Conservation (phyloP, 2,113 vertebrate genomes). For the Nibea albiflora region DNA sequence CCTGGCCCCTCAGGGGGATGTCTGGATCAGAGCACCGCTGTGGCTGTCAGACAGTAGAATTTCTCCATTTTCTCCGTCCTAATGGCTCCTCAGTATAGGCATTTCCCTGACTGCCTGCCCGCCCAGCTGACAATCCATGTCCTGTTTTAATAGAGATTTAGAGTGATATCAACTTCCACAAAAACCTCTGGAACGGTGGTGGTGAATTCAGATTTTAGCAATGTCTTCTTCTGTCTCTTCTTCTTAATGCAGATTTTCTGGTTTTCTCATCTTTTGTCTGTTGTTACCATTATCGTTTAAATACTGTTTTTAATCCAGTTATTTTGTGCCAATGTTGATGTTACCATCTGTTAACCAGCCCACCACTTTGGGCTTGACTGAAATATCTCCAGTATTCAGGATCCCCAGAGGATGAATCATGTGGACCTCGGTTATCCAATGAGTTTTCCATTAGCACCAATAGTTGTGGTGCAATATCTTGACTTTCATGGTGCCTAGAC, state of each 20-base stretch:
- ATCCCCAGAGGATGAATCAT: neutral
- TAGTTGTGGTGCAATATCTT: neutral
- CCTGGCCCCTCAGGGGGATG: slow-evolving; percentile 67
- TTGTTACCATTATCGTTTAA: slow-evolving; percentile 16
- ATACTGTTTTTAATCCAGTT: slow-evolving; percentile 45
- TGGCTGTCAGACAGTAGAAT: slow-evolving; percentile 77
- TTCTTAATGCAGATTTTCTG: neutral
- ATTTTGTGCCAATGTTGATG: slow-evolving; percentile 2
- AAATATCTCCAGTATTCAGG: neutral
- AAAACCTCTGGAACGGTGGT: slow-evolving; percentile 33
- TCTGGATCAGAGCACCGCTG: slow-evolving; percentile 73
- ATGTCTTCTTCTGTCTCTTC: neutral
- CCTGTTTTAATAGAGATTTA: slow-evolving; percentile 51
- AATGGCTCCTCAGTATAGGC: slow-evolving; percentile 71
- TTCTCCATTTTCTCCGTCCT: slow-evolving; percentile 76
- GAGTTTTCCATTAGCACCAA: neutral
- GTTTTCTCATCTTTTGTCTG: neutral
- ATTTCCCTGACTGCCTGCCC: slow-evolving; percentile 65
- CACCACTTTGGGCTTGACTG: neutral
- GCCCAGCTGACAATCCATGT: slow-evolving; percentile 59
- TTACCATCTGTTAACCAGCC: neutral
- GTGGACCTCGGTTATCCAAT: neutral
- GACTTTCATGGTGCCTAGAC: neutral
- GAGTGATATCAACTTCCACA: slow-evolving; percentile 38
- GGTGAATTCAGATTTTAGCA: slow-evolving; percentile 13